phyloP scores from a whole-genome alignment of 2,888 invertebrate genomes.

The Drosophila falleni region DNA sequence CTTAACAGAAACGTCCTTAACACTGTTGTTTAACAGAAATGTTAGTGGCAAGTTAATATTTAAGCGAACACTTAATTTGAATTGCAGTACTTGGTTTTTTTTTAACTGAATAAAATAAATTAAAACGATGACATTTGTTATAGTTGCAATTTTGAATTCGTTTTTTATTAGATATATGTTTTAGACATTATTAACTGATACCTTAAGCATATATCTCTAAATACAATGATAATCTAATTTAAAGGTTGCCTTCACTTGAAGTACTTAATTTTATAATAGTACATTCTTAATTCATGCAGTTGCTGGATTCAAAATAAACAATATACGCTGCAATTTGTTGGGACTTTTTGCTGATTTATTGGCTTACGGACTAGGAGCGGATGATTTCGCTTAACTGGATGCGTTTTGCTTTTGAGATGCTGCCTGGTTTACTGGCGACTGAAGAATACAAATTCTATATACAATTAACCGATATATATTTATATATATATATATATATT shows the following conservation, averaged over 20 bases:
- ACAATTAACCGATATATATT: conserved; percentile 26
- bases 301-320: conserved; percentile 31
- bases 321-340: conserved; percentile 21
- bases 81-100: neutral
- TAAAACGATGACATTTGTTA: conserved; percentile 6
- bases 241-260: conserved; percentile 51
- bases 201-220: conserved; percentile 56
- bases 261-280: conserved; percentile 26
- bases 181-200: conserved; percentile 63
- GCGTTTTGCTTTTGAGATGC: conserved; percentile 41
- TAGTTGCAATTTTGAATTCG: conserved; percentile 71
- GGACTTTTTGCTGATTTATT: conserved; percentile 10
- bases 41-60: neutral
- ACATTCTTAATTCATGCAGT: conserved; percentile 25
- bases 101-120: neutral
- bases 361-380: conserved; percentile 58
- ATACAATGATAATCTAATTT: conserved; percentile 51
- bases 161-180: conserved; percentile 66
- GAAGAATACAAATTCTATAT: conserved; percentile 34
- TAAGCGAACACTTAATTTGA: neutral
- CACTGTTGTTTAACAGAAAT: neutral
- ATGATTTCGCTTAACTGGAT: conserved; percentile 48
- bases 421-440: conserved; percentile 36
- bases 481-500: neutral
- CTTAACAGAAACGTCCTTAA: neutral